phyloP scores from a whole-genome alignment of 2,797 vertebrate genomes.

The Bovichtus variegatus region DNA sequence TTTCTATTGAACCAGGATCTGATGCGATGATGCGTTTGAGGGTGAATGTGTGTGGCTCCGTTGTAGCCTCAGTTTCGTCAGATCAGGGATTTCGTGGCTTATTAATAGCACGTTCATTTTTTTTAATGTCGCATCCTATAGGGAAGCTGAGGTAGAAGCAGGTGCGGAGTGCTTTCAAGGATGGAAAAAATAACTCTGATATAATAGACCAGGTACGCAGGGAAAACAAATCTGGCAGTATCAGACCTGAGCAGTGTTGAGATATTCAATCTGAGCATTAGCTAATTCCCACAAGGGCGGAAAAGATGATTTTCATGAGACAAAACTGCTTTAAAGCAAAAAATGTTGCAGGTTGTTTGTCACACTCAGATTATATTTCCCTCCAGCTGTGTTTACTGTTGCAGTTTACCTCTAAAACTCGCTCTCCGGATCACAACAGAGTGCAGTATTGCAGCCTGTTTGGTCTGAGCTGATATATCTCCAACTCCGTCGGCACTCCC shows the following conservation, averaged over 20 bases:
- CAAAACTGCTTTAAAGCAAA: slow-evolving; percentile 6
- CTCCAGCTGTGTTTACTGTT: background rate
- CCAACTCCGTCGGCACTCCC: slow-evolving; percentile 21
- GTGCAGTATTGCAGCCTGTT: background rate
- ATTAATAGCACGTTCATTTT: slow-evolving; percentile 47
- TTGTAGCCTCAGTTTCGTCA: slow-evolving; percentile 49
- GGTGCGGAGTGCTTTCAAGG: slow-evolving; percentile 22
- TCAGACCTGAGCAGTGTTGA: slow-evolving; percentile 13
- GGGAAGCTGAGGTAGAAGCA: slow-evolving; percentile 36
- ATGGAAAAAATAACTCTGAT: too few species aligned
- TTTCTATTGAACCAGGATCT: slow-evolving; percentile 45
- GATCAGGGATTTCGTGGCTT: slow-evolving; percentile 62
- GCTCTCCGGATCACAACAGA: background rate
- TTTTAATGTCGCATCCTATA: slow-evolving; percentile 25
- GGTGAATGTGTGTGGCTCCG: slow-evolving; percentile 54
- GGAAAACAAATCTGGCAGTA: too few species aligned
- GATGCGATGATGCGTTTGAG: slow-evolving; percentile 51
- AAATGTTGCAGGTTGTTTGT: background rate
- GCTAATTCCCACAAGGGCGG: background rate
- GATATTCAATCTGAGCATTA: background rate
- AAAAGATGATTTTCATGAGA: slow-evolving; percentile 13
- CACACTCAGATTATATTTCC: background rate
- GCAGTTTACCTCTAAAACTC: background rate
- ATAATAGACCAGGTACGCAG: too few species aligned
- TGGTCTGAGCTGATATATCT: slow-evolving; percentile 19